Evolutionary conservation across 1,140 invertebrate species (phyloP).

Genomic region (Eriosoma lanigerum): DNA sequence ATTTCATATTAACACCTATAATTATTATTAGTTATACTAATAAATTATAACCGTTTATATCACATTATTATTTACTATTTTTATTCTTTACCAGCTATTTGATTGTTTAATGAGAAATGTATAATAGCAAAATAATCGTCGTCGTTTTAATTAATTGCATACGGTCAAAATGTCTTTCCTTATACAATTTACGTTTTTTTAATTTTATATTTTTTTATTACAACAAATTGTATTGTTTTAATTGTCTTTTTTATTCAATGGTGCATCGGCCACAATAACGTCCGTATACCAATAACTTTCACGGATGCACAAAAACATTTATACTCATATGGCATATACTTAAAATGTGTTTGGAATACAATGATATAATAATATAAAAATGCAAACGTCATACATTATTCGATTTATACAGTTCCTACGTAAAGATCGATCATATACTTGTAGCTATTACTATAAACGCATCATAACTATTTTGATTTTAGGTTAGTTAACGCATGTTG

Average conservation of each 20-base stretch:
- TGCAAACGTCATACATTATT: neutral
- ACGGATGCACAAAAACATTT: neutral
- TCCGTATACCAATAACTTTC: conserved; percentile 25
- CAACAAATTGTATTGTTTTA: conserved; percentile 10
- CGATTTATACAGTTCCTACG: no score
- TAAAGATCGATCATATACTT: no score
- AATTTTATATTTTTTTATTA: no score
- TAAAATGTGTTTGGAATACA: neutral
- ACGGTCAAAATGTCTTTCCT: neutral
- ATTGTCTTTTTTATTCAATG: conserved; percentile 17
- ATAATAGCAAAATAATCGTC: neutral
- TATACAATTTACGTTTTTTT: neutral
- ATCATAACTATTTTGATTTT: no score
- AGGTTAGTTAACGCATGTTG: no score
- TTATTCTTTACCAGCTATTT: neutral
- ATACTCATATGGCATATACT: no score
- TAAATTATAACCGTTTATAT: no score
- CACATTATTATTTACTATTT: neutral
- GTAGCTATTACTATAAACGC: no score
- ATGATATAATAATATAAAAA: neutral
- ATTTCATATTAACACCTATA: no score
- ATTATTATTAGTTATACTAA: no score
- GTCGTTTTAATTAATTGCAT: conserved; percentile 1
- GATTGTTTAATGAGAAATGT: neutral
- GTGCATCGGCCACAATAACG: no score